phyloP scores from a whole-genome alignment of 2,113 vertebrate genomes.

The Scatophagus argus region DNA sequence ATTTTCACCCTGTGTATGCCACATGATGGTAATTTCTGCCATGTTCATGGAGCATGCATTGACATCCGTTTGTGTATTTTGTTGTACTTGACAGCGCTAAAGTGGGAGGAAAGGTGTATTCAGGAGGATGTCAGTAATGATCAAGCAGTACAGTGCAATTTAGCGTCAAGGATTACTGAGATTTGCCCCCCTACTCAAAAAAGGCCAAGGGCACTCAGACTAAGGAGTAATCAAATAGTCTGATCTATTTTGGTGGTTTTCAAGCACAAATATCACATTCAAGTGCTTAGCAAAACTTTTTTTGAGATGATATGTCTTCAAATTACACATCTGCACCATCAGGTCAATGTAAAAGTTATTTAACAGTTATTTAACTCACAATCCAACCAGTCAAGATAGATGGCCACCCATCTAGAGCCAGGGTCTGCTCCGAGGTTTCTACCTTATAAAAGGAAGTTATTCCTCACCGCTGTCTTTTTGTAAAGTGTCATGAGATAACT shows the following conservation, averaged over 20 bases:
- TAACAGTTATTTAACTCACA: too few species aligned
- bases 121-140: not conserved
- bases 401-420: too few species aligned
- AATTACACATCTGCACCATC: not conserved
- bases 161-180: slow-evolving; percentile 16
- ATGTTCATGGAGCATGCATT: not conserved
- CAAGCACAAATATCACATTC: not conserved
- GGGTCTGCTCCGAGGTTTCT: too few species aligned
- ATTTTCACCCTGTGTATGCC: not conserved
- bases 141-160: slow-evolving; percentile 9
- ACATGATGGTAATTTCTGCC: not conserved
- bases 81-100: not conserved
- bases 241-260: slow-evolving; percentile 28
- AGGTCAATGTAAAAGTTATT: not conserved
- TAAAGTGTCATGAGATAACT: too few species aligned
- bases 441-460: too few species aligned
- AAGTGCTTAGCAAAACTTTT: slow-evolving; percentile 9
- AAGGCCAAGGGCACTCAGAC: slow-evolving; percentile 18
- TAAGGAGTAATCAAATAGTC: slow-evolving; percentile 8
- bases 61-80: not conserved
- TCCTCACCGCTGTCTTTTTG: too few species aligned
- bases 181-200: not conserved
- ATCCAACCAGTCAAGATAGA: too few species aligned
- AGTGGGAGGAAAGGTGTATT: slow-evolving; percentile 4
- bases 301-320: not conserved